Evolutionary conservation across 2,888 invertebrate species (phyloP), one percentile per base, ranked within the genome.

Genomic region (Chydorus sphaericus): DNA sequence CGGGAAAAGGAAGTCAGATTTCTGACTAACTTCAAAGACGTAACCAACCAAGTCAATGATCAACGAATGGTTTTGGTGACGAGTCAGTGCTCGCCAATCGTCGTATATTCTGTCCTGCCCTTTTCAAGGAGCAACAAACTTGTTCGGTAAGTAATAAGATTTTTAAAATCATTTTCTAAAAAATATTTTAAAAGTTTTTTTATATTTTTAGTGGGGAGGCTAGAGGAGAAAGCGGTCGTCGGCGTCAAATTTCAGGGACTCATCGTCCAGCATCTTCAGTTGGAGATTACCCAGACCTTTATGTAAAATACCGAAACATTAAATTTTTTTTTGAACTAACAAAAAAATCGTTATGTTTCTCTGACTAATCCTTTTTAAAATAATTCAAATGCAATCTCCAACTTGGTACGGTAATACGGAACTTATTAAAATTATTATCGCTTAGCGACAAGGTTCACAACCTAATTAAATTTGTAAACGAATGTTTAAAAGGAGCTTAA

Each of bases 221-320:
- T 18, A 31, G 48, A n/a, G 49, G 49, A 26, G 55, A 55, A 8
- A 55, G 55, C 30, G 61, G 62, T 20, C 77, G 89, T 58, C 79
- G 88, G 63, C 77, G 89, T 61, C 88, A 89, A 64, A 78, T 85
- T 48, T 85, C 89, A 3, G 23, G 26, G 26, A 83, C 84, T 4
- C 83, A 85, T 37, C 76, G 90, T 60, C 91, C 89, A 10, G 70
- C 90, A 55, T 91, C 89, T 54, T 77, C 85, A 26, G 84, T 84
- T 56, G 85, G 81, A 69, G 93, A 93, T 70, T 79, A 77, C 38
- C 78, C 81, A 29, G 90, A 91, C n/a, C n/a, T n/a, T n/a, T n/a
- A n/a, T n/a, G n/a, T n/a, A n/a, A n/a, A n/a, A n/a, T n/a, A n/a
- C n/a, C n/a, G n/a, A n/a, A n/a, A n/a, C n/a, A n/a, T n/a, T n/a